phyloP scores from a whole-genome alignment of 2,113 vertebrate genomes.

The Acinonyx jubatus region DNA sequence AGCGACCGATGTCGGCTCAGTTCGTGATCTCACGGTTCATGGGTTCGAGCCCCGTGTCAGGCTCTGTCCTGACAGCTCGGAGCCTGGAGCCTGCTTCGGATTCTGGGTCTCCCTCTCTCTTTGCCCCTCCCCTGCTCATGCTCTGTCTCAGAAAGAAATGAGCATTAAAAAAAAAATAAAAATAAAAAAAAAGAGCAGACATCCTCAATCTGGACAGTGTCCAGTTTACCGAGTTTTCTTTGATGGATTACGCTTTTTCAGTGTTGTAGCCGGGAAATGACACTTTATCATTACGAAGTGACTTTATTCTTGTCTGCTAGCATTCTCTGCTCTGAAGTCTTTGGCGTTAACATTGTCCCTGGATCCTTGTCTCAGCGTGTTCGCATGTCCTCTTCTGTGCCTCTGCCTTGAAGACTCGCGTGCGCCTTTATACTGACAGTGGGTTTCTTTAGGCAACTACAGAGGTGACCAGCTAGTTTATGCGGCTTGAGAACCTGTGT shows the following conservation, averaged over 20 bases:
- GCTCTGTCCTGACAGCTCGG: no score
- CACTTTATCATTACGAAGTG: background rate
- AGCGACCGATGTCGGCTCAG: no score
- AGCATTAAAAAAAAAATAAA: no score
- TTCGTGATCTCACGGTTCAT: no score
- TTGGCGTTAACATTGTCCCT: rapidly evolving
- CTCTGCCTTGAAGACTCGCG: background rate
- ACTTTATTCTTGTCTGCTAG: rapidly evolving
- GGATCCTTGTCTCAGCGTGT: rapidly evolving
- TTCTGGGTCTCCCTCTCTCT: no score
- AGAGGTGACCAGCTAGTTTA: background rate
- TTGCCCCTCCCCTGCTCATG: no score
- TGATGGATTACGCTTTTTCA: rapidly evolving
- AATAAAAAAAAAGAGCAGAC: no score
- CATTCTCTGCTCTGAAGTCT: background rate
- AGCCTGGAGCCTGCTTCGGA: no score
- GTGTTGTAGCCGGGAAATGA: rapidly evolving
- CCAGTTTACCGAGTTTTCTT: background rate
- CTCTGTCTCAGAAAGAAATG: no score
- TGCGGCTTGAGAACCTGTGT: background rate
- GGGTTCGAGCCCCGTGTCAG: no score
- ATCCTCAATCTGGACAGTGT: background rate
- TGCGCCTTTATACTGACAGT: no score
- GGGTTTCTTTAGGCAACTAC: background rate
- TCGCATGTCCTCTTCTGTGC: rapidly evolving